Evolutionary conservation across 23 tunicate genomes (phyloP), one percentile per base, ranked within the genome.

Genomic region (Aplidium turbinatum): DNA sequence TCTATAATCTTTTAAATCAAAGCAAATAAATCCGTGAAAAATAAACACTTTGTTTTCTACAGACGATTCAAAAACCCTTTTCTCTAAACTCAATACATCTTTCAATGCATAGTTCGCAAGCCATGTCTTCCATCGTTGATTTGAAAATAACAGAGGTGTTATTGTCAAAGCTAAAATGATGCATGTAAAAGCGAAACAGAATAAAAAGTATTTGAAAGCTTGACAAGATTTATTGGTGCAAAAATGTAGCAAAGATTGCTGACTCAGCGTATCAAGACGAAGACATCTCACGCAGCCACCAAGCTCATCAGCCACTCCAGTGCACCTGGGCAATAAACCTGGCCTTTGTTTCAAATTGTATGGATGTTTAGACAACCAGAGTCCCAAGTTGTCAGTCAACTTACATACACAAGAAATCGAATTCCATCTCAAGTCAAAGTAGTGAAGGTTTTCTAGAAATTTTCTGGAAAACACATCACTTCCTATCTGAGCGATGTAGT

Each of bases 301-400:
- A n/a, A n/a, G n/a, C n/a, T n/a, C 26, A 5, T 25, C 36, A 3
- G 23, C 5, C 5, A 45, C 19, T 33, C 31, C 23, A 28, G 35
- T 4, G 36, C 76, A 70, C 19, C 21, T 24, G 19, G 57, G 57
- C 11, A 70, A 28, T 3, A 70, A 23, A 29, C 76, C 76, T 5
- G 76, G 76, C 11, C 58, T 7, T 5, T 47, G 36, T 11, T 27
- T 47, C 38, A 70, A 70, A 24, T 46, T 5, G 24, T 27, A 70
- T 11, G 57, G 19, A 4, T n/a, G 38, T 25, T 4, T 18, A 3
- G 36, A 29, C 18, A 70, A 34, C 76, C 76, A 70, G 13, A 16
- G 58, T 4, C 76, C 76, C 31, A 70, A 70, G 24, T 70, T 70
- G 31, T 70, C 21, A 5, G 34, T 27, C n/a, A 70, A 5, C 3